A percentile compares a stretch with the other conserved stretches of the same genome.
phyloP scores from a whole-genome alignment of 1,140 invertebrate genomes.

The Polypedilum vanderplanki region DNA sequence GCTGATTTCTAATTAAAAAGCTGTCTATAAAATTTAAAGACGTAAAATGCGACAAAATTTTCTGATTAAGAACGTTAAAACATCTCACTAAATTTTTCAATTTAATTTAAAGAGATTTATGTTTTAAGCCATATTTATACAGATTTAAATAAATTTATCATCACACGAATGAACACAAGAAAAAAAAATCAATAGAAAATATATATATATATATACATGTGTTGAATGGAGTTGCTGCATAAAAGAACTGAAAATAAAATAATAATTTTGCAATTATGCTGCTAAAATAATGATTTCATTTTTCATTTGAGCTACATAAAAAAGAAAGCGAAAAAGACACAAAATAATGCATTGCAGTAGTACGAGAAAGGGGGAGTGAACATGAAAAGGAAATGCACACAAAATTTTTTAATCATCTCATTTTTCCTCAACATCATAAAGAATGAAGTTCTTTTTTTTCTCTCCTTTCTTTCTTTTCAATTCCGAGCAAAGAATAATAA shows the following conservation, averaged over 20 bases:
- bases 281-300: conserved; percentile 19
- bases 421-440: not conserved
- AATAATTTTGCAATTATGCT: conserved; percentile 7
- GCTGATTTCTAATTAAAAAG: too few species aligned
- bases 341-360: not conserved
- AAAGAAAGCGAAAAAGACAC: not conserved
- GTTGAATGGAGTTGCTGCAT: too few species aligned
- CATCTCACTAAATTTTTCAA: too few species aligned
- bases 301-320: not conserved
- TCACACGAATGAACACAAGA: too few species aligned
- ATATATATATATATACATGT: too few species aligned
- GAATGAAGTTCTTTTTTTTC: not conserved
- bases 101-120: too few species aligned
- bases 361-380: not conserved
- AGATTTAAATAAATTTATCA: too few species aligned
- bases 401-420: not conserved
- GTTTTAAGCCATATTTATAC: too few species aligned
- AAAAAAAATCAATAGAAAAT: too few species aligned
- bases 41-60: too few species aligned
- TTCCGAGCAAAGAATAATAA: conserved; percentile 13
- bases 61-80: too few species aligned
- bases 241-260: not conserved
- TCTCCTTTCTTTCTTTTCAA: not conserved
- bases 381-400: conserved; percentile 1
- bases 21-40: too few species aligned